These are phyloP conservation scores for Odontocerum albicorne DNA, from an alignment of 2,888 invertebrate species.

Conservation along the genomic window DNA sequence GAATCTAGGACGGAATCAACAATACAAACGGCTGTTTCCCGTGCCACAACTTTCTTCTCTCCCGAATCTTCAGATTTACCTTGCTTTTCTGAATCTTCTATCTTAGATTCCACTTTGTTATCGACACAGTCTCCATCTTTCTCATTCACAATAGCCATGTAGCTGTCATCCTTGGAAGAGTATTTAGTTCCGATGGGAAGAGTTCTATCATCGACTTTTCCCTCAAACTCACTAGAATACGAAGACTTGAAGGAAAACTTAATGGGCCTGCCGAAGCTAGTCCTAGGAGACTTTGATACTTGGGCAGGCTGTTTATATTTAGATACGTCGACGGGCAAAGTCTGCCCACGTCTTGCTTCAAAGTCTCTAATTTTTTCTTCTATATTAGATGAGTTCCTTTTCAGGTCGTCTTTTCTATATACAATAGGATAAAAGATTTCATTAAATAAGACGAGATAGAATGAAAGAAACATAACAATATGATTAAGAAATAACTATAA, in stretches of 20 bases:
- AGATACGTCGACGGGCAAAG: slow-evolving; percentile 24
- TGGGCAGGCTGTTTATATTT: slow-evolving; percentile 32
- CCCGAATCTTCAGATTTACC: slow-evolving; percentile 11
- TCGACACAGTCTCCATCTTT: slow-evolving; percentile 16
- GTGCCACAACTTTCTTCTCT: slow-evolving; percentile 25
- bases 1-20: slow-evolving; percentile 35
- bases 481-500: neutral
- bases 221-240: slow-evolving; percentile 33
- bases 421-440: slow-evolving; percentile 23
- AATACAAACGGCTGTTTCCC: slow-evolving; percentile 34
- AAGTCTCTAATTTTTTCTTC: slow-evolving; percentile 36
- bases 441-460: slow-evolving; percentile 12
- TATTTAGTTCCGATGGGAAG: slow-evolving; percentile 35
- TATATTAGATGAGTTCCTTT: slow-evolving; percentile 36
- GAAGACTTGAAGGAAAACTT: slow-evolving; percentile 36
- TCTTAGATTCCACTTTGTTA: slow-evolving; percentile 4
- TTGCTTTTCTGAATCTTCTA: slow-evolving; percentile 19
- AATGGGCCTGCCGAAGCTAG: slow-evolving; percentile 35
- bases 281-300: slow-evolving; percentile 32
- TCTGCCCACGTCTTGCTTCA: slow-evolving; percentile 28
- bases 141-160: slow-evolving; percentile 32
- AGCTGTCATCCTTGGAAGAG: slow-evolving; percentile 32
- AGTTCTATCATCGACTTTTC: slow-evolving; percentile 33
- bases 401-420: slow-evolving; percentile 35
- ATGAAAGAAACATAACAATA: slow-evolving; percentile 5